phyloP scores from a whole-genome alignment of 2,113 vertebrate species.

The Caranx ignobilis region DNA sequence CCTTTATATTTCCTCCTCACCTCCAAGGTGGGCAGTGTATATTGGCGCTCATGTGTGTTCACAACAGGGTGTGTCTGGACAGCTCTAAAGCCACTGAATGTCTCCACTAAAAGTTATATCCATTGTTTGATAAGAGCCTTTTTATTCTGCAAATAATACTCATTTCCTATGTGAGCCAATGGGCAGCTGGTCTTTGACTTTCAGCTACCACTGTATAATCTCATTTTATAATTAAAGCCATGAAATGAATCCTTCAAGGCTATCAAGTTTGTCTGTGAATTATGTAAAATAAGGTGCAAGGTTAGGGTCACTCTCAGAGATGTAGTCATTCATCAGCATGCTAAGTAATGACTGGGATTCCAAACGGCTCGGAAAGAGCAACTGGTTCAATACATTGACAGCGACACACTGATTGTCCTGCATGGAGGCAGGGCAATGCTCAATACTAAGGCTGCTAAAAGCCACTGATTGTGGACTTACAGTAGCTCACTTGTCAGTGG shows the following conservation, averaged over 20 bases:
- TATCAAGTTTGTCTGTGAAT: background rate
- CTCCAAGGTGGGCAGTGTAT: slow-evolving; percentile 12
- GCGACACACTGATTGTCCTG: slow-evolving; percentile 19
- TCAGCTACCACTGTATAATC: background rate
- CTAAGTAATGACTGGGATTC: background rate
- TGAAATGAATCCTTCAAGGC: background rate
- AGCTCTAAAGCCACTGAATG: background rate
- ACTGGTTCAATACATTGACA: slow-evolving; percentile 25
- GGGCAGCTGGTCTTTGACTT: no score
- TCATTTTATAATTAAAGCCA: background rate
- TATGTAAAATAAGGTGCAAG: background rate
- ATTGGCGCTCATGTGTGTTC: background rate
- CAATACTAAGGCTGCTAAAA: slow-evolving; percentile 18
- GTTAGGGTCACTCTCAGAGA: background rate
- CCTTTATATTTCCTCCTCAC: slow-evolving; percentile 30
- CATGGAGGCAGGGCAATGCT: slow-evolving; percentile 38
- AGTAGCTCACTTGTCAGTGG: slow-evolving; percentile 12
- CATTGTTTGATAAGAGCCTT: background rate
- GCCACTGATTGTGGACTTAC: slow-evolving; percentile 20
- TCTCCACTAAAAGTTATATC: background rate
- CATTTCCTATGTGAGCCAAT: no score
- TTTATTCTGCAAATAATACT: background rate
- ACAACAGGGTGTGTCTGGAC: background rate
- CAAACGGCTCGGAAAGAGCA: slow-evolving; percentile 11
- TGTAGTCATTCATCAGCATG: background rate